A percentile compares a stretch with the other conserved stretches of the same genome.
Evolutionary conservation across 1,140 invertebrate species (phyloP).

Genomic region (Sarcophaga peregrina): DNA sequence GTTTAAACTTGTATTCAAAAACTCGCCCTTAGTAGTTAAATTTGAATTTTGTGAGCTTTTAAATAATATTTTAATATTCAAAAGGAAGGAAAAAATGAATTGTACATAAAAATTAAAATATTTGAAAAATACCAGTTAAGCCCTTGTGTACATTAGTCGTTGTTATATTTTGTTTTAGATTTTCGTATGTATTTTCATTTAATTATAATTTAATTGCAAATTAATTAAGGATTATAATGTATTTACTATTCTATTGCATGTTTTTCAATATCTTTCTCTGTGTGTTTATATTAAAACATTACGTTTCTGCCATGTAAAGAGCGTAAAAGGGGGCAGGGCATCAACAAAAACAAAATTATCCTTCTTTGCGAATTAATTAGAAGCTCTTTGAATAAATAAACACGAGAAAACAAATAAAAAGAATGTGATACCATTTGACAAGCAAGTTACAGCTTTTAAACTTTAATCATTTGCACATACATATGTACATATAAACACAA

Average conservation of each 20-base stretch:
- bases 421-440: too few relatives aligned
- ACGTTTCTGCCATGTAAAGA: not conserved
- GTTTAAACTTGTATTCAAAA: too few relatives aligned
- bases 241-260: not conserved
- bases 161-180: not conserved
- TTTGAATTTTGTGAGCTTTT: too few relatives aligned
- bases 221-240: constrained; percentile 11
- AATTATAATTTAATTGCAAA: constrained; percentile 28
- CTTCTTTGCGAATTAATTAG: not conserved
- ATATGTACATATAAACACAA: too few relatives aligned
- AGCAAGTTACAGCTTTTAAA: too few relatives aligned
- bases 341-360: not conserved
- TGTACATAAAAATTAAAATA: too few relatives aligned
- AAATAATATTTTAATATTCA: too few relatives aligned
- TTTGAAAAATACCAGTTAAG: too few relatives aligned
- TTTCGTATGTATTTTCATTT: not conserved
- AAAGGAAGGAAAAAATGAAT: too few relatives aligned
- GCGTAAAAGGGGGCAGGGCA: not conserved
- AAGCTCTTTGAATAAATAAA: not conserved
- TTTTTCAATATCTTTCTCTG: not conserved
- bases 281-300: not conserved
- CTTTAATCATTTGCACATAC: too few relatives aligned
- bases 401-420: not conserved
- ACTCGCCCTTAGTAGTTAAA: too few relatives aligned
- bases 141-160: too few relatives aligned